phyloP scores from a whole-genome alignment of 2,113 vertebrate species.

The Brachirus orientalis region DNA sequence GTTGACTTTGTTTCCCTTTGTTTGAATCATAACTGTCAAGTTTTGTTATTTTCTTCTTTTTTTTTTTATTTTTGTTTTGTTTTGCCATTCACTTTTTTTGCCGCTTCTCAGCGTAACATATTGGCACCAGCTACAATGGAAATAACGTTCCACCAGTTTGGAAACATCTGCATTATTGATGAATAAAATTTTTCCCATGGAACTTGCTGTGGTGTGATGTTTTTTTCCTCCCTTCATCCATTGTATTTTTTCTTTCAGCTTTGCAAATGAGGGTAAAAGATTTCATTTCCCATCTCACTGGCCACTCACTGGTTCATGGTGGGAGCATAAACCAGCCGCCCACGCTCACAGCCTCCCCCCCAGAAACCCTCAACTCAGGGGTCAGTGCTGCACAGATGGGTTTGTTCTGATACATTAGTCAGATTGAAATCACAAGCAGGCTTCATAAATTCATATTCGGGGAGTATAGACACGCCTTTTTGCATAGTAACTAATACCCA shows the following conservation, averaged over 20 bases:
- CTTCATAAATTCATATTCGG: conserved; percentile 80
- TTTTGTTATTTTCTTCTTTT: conserved; percentile 73
- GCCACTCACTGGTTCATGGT: conserved; percentile 34
- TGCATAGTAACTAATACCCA: conserved; percentile 75
- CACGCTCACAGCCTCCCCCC: conserved; percentile 37
- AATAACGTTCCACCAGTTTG: conserved; percentile 88
- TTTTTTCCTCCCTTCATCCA: conserved; percentile 15
- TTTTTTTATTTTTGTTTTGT: conserved; percentile 77
- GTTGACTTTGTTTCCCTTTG: conserved; percentile 74
- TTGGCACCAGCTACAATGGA: conserved; percentile 86
- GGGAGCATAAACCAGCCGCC: conserved; percentile 52
- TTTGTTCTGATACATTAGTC: conserved; percentile 83
- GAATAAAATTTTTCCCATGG: conserved; percentile 96
- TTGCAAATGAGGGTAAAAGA: conserved; percentile 17
- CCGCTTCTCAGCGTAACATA: conserved; percentile 84
- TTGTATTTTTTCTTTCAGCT: conserved; percentile 11
- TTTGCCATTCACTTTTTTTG: conserved; percentile 77
- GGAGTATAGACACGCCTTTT: conserved; percentile 72
- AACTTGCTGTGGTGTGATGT: conserved; percentile 73
- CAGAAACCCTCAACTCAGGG: conserved; percentile 69
- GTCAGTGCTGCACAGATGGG: conserved; percentile 79
- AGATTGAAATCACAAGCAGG: conserved; percentile 81
- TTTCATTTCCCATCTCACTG: conserved; percentile 38
- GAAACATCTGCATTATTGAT: conserved; percentile 89
- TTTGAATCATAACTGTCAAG: conserved; percentile 82